Base-by-base conservation (phyloP, 2,888 invertebrate species). In the Caenorhabditis imperialis region DNA sequence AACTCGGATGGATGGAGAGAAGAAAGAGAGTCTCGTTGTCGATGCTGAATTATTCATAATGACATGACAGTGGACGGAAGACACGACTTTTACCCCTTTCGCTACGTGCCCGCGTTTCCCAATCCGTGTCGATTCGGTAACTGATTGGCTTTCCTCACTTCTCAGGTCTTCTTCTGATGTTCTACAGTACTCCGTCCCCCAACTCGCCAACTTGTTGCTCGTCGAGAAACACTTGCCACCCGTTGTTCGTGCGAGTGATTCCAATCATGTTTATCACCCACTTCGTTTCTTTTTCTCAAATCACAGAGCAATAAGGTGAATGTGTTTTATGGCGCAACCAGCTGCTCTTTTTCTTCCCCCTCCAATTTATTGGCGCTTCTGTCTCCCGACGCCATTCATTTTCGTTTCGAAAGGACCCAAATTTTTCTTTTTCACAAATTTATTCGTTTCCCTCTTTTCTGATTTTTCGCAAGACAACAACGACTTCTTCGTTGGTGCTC, bases 21-120 rank as follows among this genome's bases (percentile, higher is more conserved):
- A 23, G 23, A 14, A 47, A 53, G 30, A 65, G 67, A 67, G 57
- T 67, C 67, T 67, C 67, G 67, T 67, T 67, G 57, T 50, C 57
- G 51, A 38, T 57, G 27, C 51, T 67, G 67, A 67, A 67, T 67
- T 44, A 67, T 67, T 67, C 67, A 67, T 67, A 42, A 67, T 50
- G 67, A 67, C 57, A 57, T 67, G 67, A 67, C 67, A 57, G 67
- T 57, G 51, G 57, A 44, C 33, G 65, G 33, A 67, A 42, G 57
- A 51, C 67, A 44, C 67, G 67, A 67, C 67, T 67, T 67, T 67
- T 67, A 67, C 67, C 67, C 47, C 10, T 30, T 30, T 30, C 10
- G 30, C 30, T 7, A 10, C 30, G 30, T 30, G 10, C 10, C n/a
- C n/a, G n/a, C n/a, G n/a, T n/a, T n/a, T n/a, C n/a, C n/a, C n/a